Conservation (phyloP, 2,797 vertebrate species). For the Corythornis leucogaster region DNA sequence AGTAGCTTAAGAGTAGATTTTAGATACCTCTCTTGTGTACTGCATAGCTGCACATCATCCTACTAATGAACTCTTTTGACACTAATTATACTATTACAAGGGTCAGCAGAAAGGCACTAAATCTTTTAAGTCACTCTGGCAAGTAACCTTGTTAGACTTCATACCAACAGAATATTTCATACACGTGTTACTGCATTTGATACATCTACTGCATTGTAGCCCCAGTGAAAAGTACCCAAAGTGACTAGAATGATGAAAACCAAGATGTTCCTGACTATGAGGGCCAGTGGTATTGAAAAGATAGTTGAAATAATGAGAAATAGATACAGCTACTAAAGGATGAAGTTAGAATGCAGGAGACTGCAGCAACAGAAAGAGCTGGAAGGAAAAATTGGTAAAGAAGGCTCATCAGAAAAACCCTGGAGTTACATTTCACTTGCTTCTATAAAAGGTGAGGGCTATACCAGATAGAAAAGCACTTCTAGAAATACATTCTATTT, state of each 20-base stretch:
- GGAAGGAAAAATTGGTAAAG: neutral
- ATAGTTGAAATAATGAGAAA: neutral
- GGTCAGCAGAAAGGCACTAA: neutral
- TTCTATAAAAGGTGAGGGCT: neutral
- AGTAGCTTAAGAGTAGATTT: neutral
- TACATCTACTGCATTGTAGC: neutral
- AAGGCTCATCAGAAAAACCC: neutral
- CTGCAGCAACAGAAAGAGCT: neutral
- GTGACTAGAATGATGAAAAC: neutral
- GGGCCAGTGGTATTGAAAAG: neutral
- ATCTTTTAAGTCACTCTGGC: neutral
- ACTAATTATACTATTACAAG: neutral
- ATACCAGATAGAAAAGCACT: neutral
- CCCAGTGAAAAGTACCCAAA: neutral
- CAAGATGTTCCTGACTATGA: neutral
- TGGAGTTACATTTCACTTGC: neutral
- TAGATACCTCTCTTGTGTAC: neutral
- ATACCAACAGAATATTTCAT: neutral
- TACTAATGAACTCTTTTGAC: neutral
- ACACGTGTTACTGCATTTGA: neutral
- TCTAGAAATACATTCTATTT: neutral
- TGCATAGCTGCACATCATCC: neutral
- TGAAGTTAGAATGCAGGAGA: neutral
- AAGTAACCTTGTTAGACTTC: neutral
- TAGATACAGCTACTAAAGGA: neutral